phyloP scores from a whole-genome alignment of 1,140 invertebrate genomes.

The Dryas iulia region DNA sequence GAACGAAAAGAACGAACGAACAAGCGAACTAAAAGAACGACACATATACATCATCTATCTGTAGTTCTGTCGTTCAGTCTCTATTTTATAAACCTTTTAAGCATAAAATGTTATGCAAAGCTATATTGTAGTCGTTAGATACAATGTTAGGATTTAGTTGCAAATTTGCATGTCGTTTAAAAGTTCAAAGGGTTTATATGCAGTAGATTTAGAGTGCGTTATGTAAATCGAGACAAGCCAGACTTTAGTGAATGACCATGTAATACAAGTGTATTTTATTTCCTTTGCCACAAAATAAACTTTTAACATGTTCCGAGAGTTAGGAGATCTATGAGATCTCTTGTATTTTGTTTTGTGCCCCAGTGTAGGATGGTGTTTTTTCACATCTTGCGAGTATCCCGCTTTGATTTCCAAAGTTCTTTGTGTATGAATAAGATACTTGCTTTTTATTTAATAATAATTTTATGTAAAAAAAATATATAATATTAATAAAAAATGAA shows the following conservation, averaged over 20 bases:
- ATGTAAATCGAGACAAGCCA: background rate
- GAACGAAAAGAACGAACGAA: too few species aligned
- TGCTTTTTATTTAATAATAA: too few species aligned
- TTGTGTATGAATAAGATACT: too few species aligned
- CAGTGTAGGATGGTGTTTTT: too few species aligned
- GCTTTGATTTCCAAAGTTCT: too few species aligned
- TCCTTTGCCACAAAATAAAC: background rate
- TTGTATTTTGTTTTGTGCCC: too few species aligned
- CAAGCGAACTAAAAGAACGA: too few species aligned
- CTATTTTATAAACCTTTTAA: background rate
- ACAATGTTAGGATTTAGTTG: slow-evolving; percentile 1
- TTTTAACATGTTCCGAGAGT: too few species aligned
- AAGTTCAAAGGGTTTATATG: background rate
- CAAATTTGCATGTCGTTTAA: background rate
- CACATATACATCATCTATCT: background rate
- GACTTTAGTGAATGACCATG: background rate
- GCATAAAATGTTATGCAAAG: background rate
- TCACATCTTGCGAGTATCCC: too few species aligned
- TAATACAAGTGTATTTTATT: background rate
- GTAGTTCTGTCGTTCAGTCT: background rate
- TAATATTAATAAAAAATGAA: too few species aligned
- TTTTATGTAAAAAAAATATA: too few species aligned
- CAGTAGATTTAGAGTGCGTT: background rate
- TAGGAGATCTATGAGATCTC: too few species aligned
- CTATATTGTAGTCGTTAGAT: background rate